These are phyloP conservation scores for Araneus ventricosus DNA, from an alignment of 1,140 invertebrate genomes.

Conservation along the genomic window DNA sequence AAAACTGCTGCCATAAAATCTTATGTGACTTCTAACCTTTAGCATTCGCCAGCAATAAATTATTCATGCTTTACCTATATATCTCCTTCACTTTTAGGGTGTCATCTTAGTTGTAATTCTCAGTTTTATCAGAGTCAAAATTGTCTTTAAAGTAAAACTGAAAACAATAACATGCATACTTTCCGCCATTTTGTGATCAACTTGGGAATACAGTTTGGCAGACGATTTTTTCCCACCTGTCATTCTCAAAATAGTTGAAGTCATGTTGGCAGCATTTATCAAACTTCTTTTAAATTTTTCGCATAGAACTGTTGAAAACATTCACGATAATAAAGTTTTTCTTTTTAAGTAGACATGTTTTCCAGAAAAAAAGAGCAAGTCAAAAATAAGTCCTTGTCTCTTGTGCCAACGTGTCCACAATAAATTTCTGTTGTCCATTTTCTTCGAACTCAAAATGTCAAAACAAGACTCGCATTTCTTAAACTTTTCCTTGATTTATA, in stretches of 20 bases:
- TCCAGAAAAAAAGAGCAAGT: background rate
- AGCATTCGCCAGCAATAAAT: too few species aligned
- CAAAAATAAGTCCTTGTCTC: background rate
- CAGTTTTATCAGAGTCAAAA: too few species aligned
- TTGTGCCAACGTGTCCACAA: background rate
- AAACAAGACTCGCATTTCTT: conserved; percentile 12
- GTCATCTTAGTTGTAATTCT: too few species aligned
- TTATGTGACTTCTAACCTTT: too few species aligned
- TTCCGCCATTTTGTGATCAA: too few species aligned
- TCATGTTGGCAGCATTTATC: background rate
- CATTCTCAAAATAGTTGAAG: background rate
- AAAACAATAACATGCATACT: too few species aligned
- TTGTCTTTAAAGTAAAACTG: too few species aligned
- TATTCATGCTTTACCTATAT: too few species aligned
- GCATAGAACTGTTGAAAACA: background rate
- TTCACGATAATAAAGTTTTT: background rate
- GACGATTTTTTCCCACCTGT: background rate
- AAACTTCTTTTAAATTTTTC: background rate
- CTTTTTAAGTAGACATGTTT: background rate
- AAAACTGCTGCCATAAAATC: too few species aligned
- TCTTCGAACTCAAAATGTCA: background rate
- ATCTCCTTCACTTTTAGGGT: too few species aligned
- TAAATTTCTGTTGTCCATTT: conserved; percentile 15
- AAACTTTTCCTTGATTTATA: background rate
- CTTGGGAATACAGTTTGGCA: too few species aligned